phyloP scores from a whole-genome alignment of 2,888 invertebrate genomes.

The Alcis repandata region DNA sequence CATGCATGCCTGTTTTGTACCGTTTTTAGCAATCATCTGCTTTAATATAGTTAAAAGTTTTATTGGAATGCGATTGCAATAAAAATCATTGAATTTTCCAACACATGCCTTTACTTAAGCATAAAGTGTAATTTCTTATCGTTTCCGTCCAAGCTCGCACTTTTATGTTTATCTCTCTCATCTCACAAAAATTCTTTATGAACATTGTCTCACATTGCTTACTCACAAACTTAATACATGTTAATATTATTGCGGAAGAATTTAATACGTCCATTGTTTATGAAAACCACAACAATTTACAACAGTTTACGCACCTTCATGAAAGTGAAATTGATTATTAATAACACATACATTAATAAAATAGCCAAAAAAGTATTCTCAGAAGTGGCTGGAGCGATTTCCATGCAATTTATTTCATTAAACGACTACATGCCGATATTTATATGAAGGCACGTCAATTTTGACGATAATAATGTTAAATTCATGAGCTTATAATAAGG shows the following conservation, averaged over 20 bases:
- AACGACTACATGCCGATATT: conserved; percentile 50
- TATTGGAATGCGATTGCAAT: conserved; percentile 1
- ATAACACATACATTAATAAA: conserved; percentile 73
- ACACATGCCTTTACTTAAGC: background rate
- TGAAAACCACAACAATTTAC: conserved; percentile 55
- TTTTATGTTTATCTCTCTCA: conserved; percentile 16
- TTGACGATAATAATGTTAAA: conserved; percentile 30
- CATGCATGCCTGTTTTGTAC: conserved; percentile 28
- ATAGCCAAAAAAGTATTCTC: conserved; percentile 64
- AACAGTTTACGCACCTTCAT: conserved; percentile 56
- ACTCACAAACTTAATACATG: conserved; percentile 14
- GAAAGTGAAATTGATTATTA: conserved; percentile 80
- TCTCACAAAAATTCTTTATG: conserved; percentile 15
- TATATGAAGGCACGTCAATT: conserved; percentile 27
- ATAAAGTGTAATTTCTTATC: background rate
- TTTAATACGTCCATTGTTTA: conserved; percentile 54
- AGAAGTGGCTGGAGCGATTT: conserved; percentile 64
- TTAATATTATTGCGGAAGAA: conserved; percentile 58
- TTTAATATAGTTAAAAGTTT: conserved; percentile 1
- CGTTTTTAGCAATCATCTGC: conserved; percentile 21
- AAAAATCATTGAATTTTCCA: background rate
- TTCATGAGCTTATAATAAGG: conserved; percentile 26
- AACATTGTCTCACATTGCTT: conserved; percentile 24
- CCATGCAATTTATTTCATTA: conserved; percentile 68
- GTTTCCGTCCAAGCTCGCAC: background rate